Base-by-base conservation (phyloP, 1,140 invertebrate species). In the Stratiolaelaps scimitus region DNA sequence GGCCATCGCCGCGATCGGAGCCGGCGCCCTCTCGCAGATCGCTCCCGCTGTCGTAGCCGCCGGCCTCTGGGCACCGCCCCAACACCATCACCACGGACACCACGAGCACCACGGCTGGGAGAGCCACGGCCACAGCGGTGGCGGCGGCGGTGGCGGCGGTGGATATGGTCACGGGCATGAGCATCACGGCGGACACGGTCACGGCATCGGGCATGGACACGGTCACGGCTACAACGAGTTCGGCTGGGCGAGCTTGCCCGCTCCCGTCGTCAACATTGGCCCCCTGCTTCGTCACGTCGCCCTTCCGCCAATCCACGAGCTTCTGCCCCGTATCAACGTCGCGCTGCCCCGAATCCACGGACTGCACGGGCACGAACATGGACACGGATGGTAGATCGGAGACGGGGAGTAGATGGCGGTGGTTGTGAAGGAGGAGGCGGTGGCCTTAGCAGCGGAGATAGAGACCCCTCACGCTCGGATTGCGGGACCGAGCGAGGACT, bases 211-310 rank as follows among this genome's bases (percentile, higher is more conserved):
- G 2, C 53, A 60, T 23, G 53, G 53, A 19, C 53, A 60, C 53
- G 53, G 53, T 15, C 53, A 60, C 23, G 53, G 53, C 15, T 60
- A 60, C 53, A 60, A 60, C 23, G 53, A 60, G 53, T 60, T 60
- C 23, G 53, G 53, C 15, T 60, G 53, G 53, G 53, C 53, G n/a
- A 29, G 26, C 53, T 23, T 60, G 26, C 53, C 53, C 2, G n/a
- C 53, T 26, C 53, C 53, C n/a, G 53, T 60, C 23, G 53, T 60
- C 15, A 60, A 60, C 53, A 26, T 60, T 2, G 53, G 53, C 4
- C 53, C 53, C 15, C 53, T 60, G 15, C 53, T 60, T 23, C 53
- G 53, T 60, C 53, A 60, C 53, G 53, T 60, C 15, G 53, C 53
- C 26, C 23, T 60, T 2, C 53, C 53, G 15, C 53, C 53, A 15